Evolutionary conservation across 2,888 invertebrate species (phyloP).

Genomic region (Hydrotaea diabolus): DNA sequence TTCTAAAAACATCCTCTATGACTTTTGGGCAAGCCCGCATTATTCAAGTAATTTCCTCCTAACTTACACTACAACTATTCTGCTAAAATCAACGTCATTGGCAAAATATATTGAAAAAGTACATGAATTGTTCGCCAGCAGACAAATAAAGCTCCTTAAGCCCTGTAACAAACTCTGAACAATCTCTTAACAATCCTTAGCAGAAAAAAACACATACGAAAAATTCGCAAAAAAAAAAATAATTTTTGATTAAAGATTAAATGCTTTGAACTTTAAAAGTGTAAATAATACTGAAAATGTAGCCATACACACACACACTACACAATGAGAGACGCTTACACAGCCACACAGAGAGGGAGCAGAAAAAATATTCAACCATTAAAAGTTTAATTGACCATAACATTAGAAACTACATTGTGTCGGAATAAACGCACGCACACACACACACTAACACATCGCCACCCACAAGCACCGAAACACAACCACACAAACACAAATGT

Average conservation of each 20-base stretch:
- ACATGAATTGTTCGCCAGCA: neutral
- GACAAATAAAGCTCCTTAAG: neutral
- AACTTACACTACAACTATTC: no score
- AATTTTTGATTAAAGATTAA: conserved; percentile 54
- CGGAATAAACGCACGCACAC: neutral
- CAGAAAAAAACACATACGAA: neutral
- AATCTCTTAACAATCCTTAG: conserved; percentile 1
- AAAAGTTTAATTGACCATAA: conserved; percentile 67
- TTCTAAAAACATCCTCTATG: no score
- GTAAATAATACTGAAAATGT: conserved; percentile 63
- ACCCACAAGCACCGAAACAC: neutral
- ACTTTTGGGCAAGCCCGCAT: no score
- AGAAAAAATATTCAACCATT: conserved; percentile 46
- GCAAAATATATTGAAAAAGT: neutral
- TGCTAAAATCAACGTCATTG: no score
- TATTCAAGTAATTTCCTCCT: no score
- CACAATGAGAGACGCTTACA: neutral
- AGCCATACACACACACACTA: neutral
- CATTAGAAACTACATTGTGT: conserved; percentile 28
- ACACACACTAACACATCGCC: no score
- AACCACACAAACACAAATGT: neutral
- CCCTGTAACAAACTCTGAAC: neutral
- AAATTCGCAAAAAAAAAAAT: neutral
- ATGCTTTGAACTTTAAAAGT: conserved; percentile 57
- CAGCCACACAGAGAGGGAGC: neutral